Evolutionary conservation across 2,888 invertebrate genomes (phyloP), one percentile per base, ranked within the genome.

Genomic region (Mythimna pallens): DNA sequence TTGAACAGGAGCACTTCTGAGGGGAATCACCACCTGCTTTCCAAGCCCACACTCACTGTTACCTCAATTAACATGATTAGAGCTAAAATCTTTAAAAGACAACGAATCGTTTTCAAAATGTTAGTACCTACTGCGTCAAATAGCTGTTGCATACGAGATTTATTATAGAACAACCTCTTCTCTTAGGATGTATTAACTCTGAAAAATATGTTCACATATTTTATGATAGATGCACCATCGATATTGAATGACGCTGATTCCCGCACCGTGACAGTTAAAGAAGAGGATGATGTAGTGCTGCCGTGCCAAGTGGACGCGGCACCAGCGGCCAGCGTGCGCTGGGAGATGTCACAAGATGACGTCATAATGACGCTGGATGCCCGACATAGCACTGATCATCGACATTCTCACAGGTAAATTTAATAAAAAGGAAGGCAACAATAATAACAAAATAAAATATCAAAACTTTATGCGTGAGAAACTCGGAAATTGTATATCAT

Each of bases 331-430:
- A 78, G 54, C 0, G 94, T 95, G 0, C 86, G 80, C 5, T 96
- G 95, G 95, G 93, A 93, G 59, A 86, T 92, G 81, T 81, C 83
- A 0, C 92, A 93, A 52, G 91, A 87, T 78, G 92, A 92, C 63
- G 87, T 90, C 20, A 85, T 88, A 2, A 78, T 91, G 0, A 34
- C 87, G 0, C 79, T 93, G 0, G 92, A 92, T n/a, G 70, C 86
- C 0, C 86, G 90, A 34, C 92, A 94, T 55, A 67, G 40, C 3
- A 91, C 89, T 0, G 93, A 95, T 50, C 84, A 87, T 0, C 70
- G 79, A 1, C 52, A 94, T 70, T 91, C 89, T 2, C 92, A 91
- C 58, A 88, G 89, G 95, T 93, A 86, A 76, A 47, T 7, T 17
- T 20, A 47, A 47, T 14, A 14, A 17, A 14, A 36, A 36, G 36